Conservation (phyloP, 2,113 vertebrate species). For the Oncorhynchus nerka region DNA sequence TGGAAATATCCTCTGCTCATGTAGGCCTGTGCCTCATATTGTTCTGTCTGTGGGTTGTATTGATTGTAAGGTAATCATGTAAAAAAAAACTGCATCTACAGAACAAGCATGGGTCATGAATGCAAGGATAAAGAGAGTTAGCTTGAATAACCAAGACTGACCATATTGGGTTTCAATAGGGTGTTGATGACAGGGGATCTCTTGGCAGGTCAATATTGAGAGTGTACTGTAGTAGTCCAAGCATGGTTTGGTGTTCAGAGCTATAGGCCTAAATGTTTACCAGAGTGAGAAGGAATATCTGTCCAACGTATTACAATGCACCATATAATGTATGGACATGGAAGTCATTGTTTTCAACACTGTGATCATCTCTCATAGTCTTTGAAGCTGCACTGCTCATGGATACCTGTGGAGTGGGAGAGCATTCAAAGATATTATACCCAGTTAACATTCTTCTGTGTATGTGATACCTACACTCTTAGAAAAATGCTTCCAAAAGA, state of each 20-base stretch:
- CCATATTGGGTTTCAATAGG: constrained; percentile 25
- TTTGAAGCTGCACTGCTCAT: neutral
- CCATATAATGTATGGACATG: neutral
- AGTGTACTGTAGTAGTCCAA: neutral
- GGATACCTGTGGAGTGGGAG: too few relatives aligned
- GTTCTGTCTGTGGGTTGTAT: neutral
- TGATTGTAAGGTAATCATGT: neutral
- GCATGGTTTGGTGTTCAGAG: neutral
- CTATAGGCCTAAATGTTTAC: neutral
- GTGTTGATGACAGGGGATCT: constrained; percentile 17
- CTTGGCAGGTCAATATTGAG: neutral
- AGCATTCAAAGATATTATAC: too few relatives aligned
- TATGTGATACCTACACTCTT: too few relatives aligned
- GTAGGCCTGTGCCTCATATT: neutral
- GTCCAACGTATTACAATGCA: neutral
- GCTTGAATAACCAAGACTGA: constrained; percentile 22
- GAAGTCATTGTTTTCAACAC: neutral
- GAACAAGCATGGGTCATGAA: constrained; percentile 2
- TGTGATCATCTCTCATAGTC: neutral
- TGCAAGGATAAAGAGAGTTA: constrained; percentile 15
- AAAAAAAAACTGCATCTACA: neutral
- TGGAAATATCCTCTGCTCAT: too few relatives aligned
- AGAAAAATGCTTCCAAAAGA: too few relatives aligned
- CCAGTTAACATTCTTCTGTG: too few relatives aligned
- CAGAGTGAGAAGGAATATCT: neutral